Base-by-base conservation (phyloP, 2,113 vertebrate genomes). In the Myiozetetes cayanensis region DNA sequence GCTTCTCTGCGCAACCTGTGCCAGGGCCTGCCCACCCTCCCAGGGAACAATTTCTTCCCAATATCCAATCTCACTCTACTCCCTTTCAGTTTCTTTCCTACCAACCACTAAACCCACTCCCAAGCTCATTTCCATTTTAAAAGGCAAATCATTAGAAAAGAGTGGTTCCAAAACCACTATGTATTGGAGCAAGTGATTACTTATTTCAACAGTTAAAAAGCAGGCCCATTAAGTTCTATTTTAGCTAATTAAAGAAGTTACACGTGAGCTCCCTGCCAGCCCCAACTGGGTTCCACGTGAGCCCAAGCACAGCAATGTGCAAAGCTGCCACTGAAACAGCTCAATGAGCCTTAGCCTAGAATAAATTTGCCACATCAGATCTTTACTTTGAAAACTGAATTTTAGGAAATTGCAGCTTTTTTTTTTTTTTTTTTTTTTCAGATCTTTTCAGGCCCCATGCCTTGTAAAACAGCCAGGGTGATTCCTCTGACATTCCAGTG, bases 111-210 rank as follows among this genome's bases (percentile, higher is more conserved):
- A 90, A 67, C n/a, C 16, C 44, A n/a, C 15, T 80, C 50, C 47
- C 74, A 83, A 74, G 24, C n/a, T 92, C 33, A 67, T 41, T 90
- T 71, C 41, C 56, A 61, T 61, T 92, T 78, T 28, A 72, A 65
- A 74, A 84, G 44, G 9, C 33, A 47, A 83, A 47, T 65, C 22
- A 25, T 43, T 52, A 68, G 30, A 27, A 62, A 83, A 87, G 6
- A 67, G 33, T 14, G 9, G 33, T 55, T 90, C 39, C 72, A 78
- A 61, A 89, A 41, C 22, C 71, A 52, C 2, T 43, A 67, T 55
- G 67, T 87, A 41, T 15, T 52, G 68, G 37, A 47, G 61, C 22
- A 52, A 67, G 47, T 17, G 39, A 90, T 84, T 52, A 28, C 39
- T 88, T 62, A 50, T n/a, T 90, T 59, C 35, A 74, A 46, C 43